Evolutionary conservation across 2,113 vertebrate species (phyloP).

Genomic region (Monopterus albus): DNA sequence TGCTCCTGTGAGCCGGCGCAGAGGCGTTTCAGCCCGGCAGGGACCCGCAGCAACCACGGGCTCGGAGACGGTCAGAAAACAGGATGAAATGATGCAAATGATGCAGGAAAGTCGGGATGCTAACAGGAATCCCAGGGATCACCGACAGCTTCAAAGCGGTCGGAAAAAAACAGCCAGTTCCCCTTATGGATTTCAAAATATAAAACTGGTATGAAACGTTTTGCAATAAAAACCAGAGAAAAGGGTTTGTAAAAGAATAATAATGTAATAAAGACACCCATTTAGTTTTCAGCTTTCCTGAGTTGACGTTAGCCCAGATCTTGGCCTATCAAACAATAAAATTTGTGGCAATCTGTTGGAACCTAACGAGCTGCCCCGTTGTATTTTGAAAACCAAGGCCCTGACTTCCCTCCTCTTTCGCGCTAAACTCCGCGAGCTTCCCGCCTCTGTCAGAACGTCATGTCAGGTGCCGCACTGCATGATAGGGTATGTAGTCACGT

Average conservation of each 20-base stretch:
- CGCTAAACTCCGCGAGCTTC: constrained; percentile 4
- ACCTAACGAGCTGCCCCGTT: neutral
- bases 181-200: constrained; percentile 31
- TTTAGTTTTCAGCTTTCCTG: too few species aligned
- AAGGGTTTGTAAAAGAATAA: too few species aligned
- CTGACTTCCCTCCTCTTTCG: neutral
- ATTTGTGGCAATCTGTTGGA: too few species aligned
- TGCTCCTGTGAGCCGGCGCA: neutral
- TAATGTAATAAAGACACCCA: too few species aligned
- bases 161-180: neutral
- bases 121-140: constrained; percentile 39
- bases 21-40: neutral
- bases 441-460: neutral
- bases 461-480: constrained; percentile 47
- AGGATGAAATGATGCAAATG: neutral
- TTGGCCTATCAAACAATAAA: too few species aligned
- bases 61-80: neutral
- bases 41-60: neutral
- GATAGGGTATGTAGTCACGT: constrained; percentile 49
- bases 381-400: constrained; percentile 15
- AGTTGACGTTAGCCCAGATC: too few species aligned
- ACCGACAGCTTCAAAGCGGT: neutral
- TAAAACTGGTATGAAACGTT: too few species aligned
- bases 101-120: constrained; percentile 3
- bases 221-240: too few species aligned